Base-by-base conservation (phyloP, 1,140 invertebrate genomes). In the Ruditapes philippinarum region DNA sequence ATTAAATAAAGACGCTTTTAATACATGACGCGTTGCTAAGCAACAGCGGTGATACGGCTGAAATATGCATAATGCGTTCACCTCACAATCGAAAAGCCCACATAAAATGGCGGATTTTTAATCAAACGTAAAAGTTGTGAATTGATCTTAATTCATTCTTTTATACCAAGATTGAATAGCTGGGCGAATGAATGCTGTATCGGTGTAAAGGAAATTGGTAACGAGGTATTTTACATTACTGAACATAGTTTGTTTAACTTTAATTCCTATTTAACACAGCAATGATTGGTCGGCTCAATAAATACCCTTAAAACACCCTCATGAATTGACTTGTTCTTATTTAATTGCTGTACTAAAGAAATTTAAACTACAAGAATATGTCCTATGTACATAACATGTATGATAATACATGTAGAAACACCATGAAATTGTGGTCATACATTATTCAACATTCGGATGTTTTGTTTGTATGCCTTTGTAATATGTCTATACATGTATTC, bases 1-100 rank as follows among this genome's bases (percentile, higher is more conserved):
- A 54, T 54, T 54, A 54, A 54, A n/a, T 54, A n/a, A 54, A 54
- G 57, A 62, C 57, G 57, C 57, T 62, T 62, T n/a, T 62, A 28
- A 62, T 42, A 74, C 70, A 42, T 74, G 70, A 28, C 70, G 36
- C 33, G 70, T 74, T 74, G 70, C 70, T 49, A 38, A 38, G 70
- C 70, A 25, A 74, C 70, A 22, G 25, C 11, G 36, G 70, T 42
- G 25, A 74, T 40, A 74, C 14, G 70, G 40, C 70, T 40, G 70
- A 74, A 74, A 45, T 74, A 74, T 74, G 70, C 70, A 74, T 74
- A 40, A 42, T 45, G 25, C 25, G 70, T 42, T 33, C 25, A 9
- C 57, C 7, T n/a, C 25, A 62, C n/a, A 62, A 62, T n/a, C n/a
- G 25, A 62, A 62, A 19, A 62, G 57, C 57, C 57, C 22, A 62